Base-by-base conservation (phyloP, 2,113 vertebrate species). In the Anser cygnoides region DNA sequence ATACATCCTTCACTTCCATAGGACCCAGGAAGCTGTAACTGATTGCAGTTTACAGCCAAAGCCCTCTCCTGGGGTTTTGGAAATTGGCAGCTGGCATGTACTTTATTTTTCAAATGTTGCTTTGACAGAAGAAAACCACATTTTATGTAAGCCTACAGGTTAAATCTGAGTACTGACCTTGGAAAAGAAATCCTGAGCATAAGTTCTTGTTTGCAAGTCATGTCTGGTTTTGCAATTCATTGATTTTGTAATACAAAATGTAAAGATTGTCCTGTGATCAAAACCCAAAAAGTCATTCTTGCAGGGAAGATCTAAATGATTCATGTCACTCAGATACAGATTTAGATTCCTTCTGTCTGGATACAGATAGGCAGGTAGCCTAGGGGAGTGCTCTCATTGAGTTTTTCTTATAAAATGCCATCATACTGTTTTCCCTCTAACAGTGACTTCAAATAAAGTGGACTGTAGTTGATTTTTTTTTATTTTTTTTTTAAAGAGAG, bases 121-220 rank as follows among this genome's bases (percentile, higher is more conserved):
- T 89, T 87, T 90, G 83, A 86, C 55, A 74, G 74, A 67, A 87
- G 63, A 83, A 96, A 96, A 43, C 4, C 9, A 73, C 21, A 17
- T 80, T 87, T 95, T 86, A 44, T 90, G 8, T 63, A 88, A 80
- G 67, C 67, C 67, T 62, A n/a, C 28, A 23, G 46, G 46, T 93
- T 92, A 92, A 86, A 71, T 78, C 22, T 74, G 57, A n/a, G 50
- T 46, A 74, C 26, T 81, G 76, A 81, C 52, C 49, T 90, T 89
- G 86, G 72, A 78, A 61, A n/a, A 84, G 31, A 81, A 94, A 74
- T 81, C 21, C 41, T 89, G 25, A 79, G 13, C 28, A 16, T 52
- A 81, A 66, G 17, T 84, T 86, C 63, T 80, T 90, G n/a, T 86
- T 94, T 92, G 43, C 14, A 77, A 71, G 41, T 84, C 65, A 59